Evolutionary conservation across 2,888 invertebrate species (phyloP).

Genomic region (Eupeodes latifasciatus): DNA sequence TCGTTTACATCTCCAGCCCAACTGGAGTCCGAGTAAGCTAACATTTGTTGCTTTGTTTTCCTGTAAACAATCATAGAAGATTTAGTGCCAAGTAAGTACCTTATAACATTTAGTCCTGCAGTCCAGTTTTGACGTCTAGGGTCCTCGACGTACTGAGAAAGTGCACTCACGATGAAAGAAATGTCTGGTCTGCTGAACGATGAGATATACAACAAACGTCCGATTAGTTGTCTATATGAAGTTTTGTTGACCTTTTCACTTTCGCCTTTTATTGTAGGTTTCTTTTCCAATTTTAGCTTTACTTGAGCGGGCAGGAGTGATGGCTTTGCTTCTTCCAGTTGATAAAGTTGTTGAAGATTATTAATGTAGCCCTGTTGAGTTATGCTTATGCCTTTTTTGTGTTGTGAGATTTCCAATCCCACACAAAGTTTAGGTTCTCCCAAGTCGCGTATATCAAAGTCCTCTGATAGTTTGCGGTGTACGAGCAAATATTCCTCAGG

Average conservation of each 20-base stretch:
- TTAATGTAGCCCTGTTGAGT: constrained; percentile 47
- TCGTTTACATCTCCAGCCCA: constrained; percentile 32
- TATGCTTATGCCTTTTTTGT: constrained; percentile 32
- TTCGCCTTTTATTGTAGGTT: constrained; percentile 45
- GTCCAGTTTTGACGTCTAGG: constrained; percentile 32
- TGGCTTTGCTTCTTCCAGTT: constrained; percentile 37
- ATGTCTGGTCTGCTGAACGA: constrained; percentile 58
- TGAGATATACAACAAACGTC: constrained; percentile 46
- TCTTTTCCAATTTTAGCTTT: constrained; percentile 42
- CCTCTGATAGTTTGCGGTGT: background rate
- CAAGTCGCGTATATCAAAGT: constrained; percentile 28
- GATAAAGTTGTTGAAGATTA: constrained; percentile 34
- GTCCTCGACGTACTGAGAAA: background rate
- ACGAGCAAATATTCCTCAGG: background rate
- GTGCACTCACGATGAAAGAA: constrained; percentile 40
- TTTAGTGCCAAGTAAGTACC: too few relatives aligned
- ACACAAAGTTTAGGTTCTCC: constrained; percentile 50
- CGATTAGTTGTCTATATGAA: constrained; percentile 28
- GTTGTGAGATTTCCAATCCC: constrained; percentile 45
- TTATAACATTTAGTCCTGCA: too few relatives aligned
- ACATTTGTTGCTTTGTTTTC: constrained; percentile 5
- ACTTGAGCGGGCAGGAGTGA: constrained; percentile 25
- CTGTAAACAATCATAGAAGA: background rate
- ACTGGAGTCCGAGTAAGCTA: constrained; percentile 28
- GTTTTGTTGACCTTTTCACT: constrained; percentile 41